Percentiles rank a stretch among this genome's conserved stretches.
Conservation (phyloP, 2,797 vertebrate genomes). For the Xyrichtys novacula region DNA sequence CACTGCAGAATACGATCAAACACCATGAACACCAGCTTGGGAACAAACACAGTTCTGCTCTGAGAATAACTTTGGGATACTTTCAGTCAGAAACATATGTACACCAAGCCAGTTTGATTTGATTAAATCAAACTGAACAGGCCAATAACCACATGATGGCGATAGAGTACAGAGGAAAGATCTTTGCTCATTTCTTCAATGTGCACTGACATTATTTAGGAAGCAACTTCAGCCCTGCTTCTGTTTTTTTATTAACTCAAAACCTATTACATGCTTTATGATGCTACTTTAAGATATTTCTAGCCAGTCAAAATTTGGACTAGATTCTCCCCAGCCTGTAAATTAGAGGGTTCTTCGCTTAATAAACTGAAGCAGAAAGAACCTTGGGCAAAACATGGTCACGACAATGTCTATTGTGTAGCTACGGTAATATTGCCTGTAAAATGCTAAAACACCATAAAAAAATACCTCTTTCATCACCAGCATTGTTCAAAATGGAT, state of each 20-base stretch:
- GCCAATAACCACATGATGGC: constrained; percentile 66
- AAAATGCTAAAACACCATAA: no score
- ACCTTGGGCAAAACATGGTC: not conserved
- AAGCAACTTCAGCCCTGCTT: not conserved
- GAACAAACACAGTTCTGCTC: constrained; percentile 24
- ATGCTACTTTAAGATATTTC: not conserved
- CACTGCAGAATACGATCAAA: constrained; percentile 94
- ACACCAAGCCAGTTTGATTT: not conserved
- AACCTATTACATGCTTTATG: not conserved
- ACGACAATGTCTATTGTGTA: no score
- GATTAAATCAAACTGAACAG: not conserved
- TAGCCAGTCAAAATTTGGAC: not conserved
- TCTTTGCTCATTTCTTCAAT: not conserved
- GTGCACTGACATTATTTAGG: no score
- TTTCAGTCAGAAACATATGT: not conserved
- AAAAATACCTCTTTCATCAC: no score
- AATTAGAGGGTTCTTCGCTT: not conserved
- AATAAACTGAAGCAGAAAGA: not conserved
- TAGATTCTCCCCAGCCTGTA: no score
- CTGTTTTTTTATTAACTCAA: not conserved
- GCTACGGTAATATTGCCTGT: no score
- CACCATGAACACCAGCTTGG: constrained; percentile 96
- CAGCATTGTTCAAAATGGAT: no score
- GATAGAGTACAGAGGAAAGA: constrained; percentile 28
- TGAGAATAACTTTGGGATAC: not conserved